A percentile compares a stretch with the other conserved stretches of the same genome.
Conservation (phyloP, 2,113 vertebrate species). For the Rhynchomys soricoides region DNA sequence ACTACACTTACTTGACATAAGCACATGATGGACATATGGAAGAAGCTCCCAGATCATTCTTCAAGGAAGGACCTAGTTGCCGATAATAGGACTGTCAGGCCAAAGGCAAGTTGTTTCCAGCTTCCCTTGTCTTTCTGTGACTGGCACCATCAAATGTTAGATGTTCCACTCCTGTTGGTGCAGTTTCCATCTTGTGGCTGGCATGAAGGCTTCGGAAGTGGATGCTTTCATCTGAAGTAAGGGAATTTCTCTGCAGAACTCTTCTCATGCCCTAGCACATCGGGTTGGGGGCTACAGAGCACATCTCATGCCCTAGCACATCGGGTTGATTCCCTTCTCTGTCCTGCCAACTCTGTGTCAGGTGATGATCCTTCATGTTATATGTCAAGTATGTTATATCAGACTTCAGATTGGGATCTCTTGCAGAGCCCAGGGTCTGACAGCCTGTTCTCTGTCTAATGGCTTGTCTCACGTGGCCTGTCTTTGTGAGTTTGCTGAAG, state of each 20-base stretch:
- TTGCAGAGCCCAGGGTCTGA: neutral
- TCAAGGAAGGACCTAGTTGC: neutral
- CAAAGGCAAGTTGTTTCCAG: neutral
- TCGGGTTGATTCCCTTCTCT: neutral
- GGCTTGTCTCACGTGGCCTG: neutral
- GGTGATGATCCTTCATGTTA: neutral
- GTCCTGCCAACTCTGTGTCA: neutral
- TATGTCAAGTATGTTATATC: neutral
- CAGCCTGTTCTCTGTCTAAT: neutral
- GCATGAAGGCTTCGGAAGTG: neutral
- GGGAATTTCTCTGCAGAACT: neutral
- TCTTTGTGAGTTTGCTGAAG: neutral
- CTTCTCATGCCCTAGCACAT: too few relatives aligned
- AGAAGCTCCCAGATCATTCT: neutral
- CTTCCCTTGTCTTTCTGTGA: neutral
- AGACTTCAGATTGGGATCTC: neutral
- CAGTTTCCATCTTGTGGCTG: neutral
- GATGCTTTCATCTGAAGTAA: neutral
- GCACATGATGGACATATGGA: neutral
- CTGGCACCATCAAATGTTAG: neutral
- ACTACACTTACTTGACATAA: neutral
- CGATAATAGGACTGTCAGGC: accelerated
- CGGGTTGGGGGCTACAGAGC: neutral
- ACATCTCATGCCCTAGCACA: too few relatives aligned
- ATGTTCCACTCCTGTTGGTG: accelerated